Evolutionary conservation across 92 coral and sea anemone genomes (phyloP), one percentile per base, ranked within the genome.

Genomic region (Phenganax stokvisi): DNA sequence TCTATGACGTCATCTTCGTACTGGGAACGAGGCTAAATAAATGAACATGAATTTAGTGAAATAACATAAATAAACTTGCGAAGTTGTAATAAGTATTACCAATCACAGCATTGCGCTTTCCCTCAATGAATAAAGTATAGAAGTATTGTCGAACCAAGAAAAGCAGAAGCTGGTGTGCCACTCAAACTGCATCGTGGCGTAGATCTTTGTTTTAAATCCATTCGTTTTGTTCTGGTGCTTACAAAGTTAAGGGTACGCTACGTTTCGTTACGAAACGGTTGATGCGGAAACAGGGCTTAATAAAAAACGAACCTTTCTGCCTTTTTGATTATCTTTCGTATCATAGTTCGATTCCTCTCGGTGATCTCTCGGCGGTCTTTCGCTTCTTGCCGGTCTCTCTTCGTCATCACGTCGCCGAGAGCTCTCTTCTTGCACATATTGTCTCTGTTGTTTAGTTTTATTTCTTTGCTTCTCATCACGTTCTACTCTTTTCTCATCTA

Each of bases 401-500:
- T 64, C 69, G 12, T 31, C 56, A 11, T 76, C 64, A n/a, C 81
- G 69, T 58, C 25, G 12, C 31, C 44, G 69, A 8, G 70, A 30
- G 51, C 59, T 52, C 25, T 17, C 77, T n/a, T 59, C 25, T 13
- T 1, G 65, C 65, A 1, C 74, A 51, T 65, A 2, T 11, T 65
- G 30, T 65, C 76, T 10, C 29, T 10, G 76, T 66, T 10, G 62
- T 77, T 74, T 10, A 54, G 74, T 60, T 4, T n/a, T 60, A n/a
- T 27, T 12, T 28, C 16, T 27, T 12, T 56, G 12, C 12, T 52
- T 75, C 67, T 15, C 20, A 7, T 74, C 79, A 11, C 79, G 52
- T 74, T 29, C 47, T 17, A 30, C 80, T 44, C 28, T 57, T 64
- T 79, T 79, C 53, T 77, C 80, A 7, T 80, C 76, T 57, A 79